Evolutionary conservation across 2,888 invertebrate genomes (phyloP).

Genomic region (Toxonevra muliebris): DNA sequence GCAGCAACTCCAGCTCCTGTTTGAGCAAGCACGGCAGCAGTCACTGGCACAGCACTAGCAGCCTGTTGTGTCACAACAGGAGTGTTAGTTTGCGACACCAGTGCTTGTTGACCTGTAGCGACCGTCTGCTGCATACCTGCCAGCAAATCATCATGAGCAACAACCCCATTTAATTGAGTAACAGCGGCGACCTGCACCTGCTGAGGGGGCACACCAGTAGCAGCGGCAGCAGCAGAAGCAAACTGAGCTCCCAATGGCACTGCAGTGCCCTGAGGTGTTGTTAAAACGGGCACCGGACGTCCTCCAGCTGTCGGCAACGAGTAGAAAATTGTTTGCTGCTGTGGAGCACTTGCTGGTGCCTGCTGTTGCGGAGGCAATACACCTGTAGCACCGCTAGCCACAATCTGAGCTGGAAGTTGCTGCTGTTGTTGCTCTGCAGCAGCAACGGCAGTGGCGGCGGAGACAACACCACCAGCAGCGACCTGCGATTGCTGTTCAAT

Average conservation of each 20-base stretch:
- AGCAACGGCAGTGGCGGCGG: slow-evolving; percentile 32
- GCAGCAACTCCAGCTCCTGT: slow-evolving; percentile 18
- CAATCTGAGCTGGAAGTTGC: slow-evolving; percentile 39
- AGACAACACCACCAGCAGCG: slow-evolving; percentile 45
- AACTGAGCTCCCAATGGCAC: slow-evolving; percentile 56
- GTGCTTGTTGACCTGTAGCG: slow-evolving; percentile 36
- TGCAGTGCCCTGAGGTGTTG: slow-evolving; percentile 50
- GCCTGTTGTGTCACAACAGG: slow-evolving; percentile 62
- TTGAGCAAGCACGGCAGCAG: slow-evolving; percentile 38
- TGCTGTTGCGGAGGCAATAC: slow-evolving; percentile 42
- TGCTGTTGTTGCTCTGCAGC: slow-evolving; percentile 39
- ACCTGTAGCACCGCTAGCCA: slow-evolving; percentile 38
- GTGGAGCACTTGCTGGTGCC: slow-evolving; percentile 45
- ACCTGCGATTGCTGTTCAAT: slow-evolving; percentile 43
- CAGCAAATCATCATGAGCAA: slow-evolving; percentile 62
- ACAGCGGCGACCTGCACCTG: slow-evolving; percentile 50
- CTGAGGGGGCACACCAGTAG: slow-evolving; percentile 44
- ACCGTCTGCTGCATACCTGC: slow-evolving; percentile 48
- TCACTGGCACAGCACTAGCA: slow-evolving; percentile 40
- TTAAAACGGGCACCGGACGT: slow-evolving; percentile 57
- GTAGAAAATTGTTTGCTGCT: slow-evolving; percentile 57
- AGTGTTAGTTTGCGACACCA: slow-evolving; percentile 57
- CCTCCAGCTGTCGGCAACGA: slow-evolving; percentile 56
- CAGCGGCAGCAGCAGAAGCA: slow-evolving; percentile 40
- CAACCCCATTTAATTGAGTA: slow-evolving; percentile 59